Evolutionary conservation across 2,888 invertebrate genomes (phyloP).

Genomic region (Scelioninae gen. 2): DNA sequence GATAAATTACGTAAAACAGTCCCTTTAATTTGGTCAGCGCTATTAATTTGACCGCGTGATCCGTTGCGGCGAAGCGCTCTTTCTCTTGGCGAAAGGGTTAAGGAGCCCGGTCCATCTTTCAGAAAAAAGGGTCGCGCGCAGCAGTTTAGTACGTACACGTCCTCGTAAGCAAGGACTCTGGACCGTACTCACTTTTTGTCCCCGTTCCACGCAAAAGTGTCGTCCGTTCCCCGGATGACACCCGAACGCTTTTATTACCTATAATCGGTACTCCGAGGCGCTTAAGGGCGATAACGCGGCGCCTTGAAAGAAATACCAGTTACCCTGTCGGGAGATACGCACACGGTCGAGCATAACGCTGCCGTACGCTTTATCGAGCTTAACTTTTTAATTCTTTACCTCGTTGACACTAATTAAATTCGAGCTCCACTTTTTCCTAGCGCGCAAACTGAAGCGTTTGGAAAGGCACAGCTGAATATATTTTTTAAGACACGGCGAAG

Average conservation of each 20-base stretch:
- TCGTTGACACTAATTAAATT: conserved; percentile 55
- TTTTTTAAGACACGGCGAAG: too few relatives aligned
- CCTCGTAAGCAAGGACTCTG: conserved; percentile 64
- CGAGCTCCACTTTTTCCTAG: conserved; percentile 37
- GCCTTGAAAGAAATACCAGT: conserved; percentile 71
- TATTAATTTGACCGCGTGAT: too few relatives aligned
- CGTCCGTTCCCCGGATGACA: conserved; percentile 70
- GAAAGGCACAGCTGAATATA: too few relatives aligned
- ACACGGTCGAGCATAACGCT: conserved; percentile 46
- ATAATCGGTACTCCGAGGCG: conserved; percentile 69
- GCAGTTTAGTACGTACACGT: conserved; percentile 62
- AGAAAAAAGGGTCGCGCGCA: conserved; percentile 60
- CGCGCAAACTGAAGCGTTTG: conserved; percentile 3
- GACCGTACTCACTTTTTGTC: conserved; percentile 62
- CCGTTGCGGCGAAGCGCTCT: too few relatives aligned
- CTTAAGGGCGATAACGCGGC: conserved; percentile 70
- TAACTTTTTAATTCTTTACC: conserved; percentile 48
- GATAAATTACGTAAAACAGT: too few relatives aligned
- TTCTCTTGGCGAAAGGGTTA: too few relatives aligned
- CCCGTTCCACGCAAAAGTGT: conserved; percentile 64
- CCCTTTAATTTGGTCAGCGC: too few relatives aligned
- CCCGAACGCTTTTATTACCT: conserved; percentile 73
- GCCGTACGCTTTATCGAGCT: conserved; percentile 46
- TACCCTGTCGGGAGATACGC: conserved; percentile 38
- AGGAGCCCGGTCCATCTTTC: too few relatives aligned